These are phyloP conservation scores for Aleiodes leptofemur DNA, from an alignment of 2,888 invertebrate species.

Conservation along the genomic window DNA sequence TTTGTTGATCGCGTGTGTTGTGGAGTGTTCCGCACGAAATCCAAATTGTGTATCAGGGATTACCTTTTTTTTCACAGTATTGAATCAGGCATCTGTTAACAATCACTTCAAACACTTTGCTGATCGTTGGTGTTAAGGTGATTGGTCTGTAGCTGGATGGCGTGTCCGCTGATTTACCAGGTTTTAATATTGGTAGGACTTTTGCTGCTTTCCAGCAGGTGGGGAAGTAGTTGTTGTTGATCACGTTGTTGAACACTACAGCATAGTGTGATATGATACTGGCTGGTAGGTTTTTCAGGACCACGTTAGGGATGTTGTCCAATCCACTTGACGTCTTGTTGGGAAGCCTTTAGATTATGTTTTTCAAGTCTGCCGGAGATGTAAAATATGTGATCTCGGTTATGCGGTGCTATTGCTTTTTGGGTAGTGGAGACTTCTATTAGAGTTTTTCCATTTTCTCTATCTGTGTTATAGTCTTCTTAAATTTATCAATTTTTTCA, in stretches of 20 bases:
- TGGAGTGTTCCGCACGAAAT: constrained; percentile 45
- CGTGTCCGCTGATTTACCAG: constrained; percentile 6
- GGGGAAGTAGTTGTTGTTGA: constrained; percentile 43
- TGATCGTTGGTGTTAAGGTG: constrained; percentile 38
- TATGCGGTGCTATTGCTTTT: neutral
- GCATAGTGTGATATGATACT: constrained; percentile 26
- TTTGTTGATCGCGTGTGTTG: constrained; percentile 46
- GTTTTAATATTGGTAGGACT: constrained; percentile 47
- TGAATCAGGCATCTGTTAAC: too few relatives aligned
- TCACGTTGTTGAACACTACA: constrained; percentile 46
- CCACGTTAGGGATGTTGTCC: constrained; percentile 47
- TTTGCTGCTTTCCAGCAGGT: constrained; percentile 43
- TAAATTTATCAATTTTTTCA: neutral
- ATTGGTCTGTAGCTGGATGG: constrained; percentile 47
- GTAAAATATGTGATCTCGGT: neutral
- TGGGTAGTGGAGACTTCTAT: neutral
- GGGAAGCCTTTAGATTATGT: constrained; percentile 15
- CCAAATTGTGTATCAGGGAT: constrained; percentile 52
- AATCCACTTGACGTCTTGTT: constrained; percentile 49
- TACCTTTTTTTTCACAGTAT: too few relatives aligned
- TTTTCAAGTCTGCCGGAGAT: neutral
- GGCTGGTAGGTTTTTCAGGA: constrained; percentile 38
- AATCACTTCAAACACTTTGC: too few relatives aligned
- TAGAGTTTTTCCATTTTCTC: neutral
- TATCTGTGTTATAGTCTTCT: neutral